These are phyloP conservation scores for Litocranius walleri DNA, from an alignment of 2,113 vertebrate species.

Conservation along the genomic window DNA sequence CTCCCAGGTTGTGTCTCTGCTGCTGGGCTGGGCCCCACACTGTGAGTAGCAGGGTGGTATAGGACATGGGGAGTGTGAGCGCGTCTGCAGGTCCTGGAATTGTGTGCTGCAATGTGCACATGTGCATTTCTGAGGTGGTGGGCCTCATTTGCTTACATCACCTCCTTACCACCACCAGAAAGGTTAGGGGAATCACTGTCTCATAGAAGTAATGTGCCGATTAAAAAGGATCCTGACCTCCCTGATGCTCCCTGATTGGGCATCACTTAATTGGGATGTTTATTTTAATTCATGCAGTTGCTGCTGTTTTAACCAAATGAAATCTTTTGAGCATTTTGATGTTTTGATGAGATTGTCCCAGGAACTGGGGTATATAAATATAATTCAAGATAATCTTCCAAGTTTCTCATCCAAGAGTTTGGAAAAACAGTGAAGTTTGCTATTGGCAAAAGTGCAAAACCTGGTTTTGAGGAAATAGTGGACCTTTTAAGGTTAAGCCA, in stretches of 20 bases:
- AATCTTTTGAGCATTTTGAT: neutral
- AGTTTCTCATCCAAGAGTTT: neutral
- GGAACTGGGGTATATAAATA: neutral
- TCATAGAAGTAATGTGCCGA: neutral
- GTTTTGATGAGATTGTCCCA: neutral
- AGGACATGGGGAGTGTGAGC: neutral
- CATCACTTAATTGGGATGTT: neutral
- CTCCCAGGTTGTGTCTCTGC: neutral
- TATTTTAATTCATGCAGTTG: neutral
- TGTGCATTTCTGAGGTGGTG: neutral
- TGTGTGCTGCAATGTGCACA: neutral
- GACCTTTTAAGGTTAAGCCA: neutral
- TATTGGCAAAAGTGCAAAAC: neutral
- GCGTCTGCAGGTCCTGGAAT: neutral
- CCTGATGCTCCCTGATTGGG: neutral
- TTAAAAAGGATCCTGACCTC: neutral
- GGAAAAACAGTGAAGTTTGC: neutral
- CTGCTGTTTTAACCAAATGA: neutral
- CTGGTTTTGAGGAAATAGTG: neutral
- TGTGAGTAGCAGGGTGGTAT: neutral
- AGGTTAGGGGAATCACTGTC: neutral
- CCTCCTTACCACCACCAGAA: neutral
- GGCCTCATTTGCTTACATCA: neutral
- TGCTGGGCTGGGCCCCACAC: neutral
- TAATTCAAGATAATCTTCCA: neutral